phyloP scores from a whole-genome alignment of 2,113 vertebrate genomes.

The Lynx canadensis region DNA sequence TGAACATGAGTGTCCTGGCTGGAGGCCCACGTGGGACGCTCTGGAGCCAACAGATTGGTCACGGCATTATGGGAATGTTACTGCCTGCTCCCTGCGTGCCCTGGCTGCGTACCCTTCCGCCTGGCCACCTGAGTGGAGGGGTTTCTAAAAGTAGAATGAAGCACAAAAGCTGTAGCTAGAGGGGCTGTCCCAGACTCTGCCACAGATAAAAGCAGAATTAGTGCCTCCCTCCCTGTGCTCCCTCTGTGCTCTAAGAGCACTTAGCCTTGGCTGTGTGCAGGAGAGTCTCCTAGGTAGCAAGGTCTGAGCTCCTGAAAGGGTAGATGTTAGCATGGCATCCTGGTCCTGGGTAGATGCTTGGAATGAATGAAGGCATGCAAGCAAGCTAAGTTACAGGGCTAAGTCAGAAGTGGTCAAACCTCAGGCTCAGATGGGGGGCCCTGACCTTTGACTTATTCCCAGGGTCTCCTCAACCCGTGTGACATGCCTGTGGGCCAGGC shows the following conservation, averaged over 20 bases:
- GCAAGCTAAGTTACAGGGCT: not conserved
- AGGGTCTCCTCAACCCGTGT: not conserved
- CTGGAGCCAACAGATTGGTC: not conserved
- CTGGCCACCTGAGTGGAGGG: not conserved
- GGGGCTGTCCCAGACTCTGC: not conserved
- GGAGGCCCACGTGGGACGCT: accelerated
- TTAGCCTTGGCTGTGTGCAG: not conserved
- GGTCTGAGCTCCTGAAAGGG: not conserved
- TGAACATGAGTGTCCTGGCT: not conserved
- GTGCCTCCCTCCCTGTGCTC: not conserved
- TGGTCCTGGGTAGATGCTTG: not conserved
- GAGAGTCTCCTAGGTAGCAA: not conserved
- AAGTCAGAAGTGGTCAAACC: not conserved
- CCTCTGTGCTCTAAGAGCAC: not conserved
- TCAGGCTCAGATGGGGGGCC: not conserved
- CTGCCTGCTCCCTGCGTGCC: not conserved
- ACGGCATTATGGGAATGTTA: not conserved
- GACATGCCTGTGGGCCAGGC: not conserved
- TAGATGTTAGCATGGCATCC: not conserved
- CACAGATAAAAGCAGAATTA: not conserved
- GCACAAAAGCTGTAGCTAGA: not conserved
- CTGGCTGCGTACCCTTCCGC: not conserved
- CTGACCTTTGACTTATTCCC: not conserved
- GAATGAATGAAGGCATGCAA: not conserved
- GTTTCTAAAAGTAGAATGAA: not conserved